A percentile compares a stretch with the other conserved stretches of the same genome.
Conservation (phyloP, 2,113 vertebrate species). For the Melanostigma gelatinosum region DNA sequence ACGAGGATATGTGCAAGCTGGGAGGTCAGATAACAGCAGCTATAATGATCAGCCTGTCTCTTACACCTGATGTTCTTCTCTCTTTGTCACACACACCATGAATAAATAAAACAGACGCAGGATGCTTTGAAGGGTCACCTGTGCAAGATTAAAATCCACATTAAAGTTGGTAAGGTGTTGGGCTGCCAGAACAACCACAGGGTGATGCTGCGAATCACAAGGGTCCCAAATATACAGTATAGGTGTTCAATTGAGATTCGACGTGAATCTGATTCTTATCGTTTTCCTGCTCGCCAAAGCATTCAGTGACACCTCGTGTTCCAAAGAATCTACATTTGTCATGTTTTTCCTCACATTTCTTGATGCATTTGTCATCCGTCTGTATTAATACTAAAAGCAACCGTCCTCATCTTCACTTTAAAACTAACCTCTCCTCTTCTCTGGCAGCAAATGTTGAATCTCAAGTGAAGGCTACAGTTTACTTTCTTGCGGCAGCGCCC, state of each 20-base stretch:
- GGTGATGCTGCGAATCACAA: neutral
- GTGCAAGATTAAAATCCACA: neutral
- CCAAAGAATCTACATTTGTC: neutral
- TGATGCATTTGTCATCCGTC: neutral
- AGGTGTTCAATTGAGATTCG: neutral
- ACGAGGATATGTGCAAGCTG: slow-evolving; percentile 12
- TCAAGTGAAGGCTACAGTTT: slow-evolving; percentile 23
- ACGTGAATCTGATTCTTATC: neutral
- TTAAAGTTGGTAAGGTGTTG: neutral
- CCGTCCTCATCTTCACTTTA: neutral
- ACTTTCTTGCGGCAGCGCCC: slow-evolving; percentile 29
- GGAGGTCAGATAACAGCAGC: slow-evolving; percentile 8
- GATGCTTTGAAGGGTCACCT: neutral
- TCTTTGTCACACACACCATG: neutral
- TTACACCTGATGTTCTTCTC: neutral
- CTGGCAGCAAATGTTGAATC: neutral
- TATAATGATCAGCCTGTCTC: neutral
- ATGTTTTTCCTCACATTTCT: neutral
- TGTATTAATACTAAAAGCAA: slow-evolving; percentile 15
- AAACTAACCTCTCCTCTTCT: slow-evolving; percentile 11
- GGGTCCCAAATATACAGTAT: neutral
- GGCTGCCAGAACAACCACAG: neutral
- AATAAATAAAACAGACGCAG: neutral
- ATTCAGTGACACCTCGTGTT: neutral
- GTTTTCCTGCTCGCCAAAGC: neutral